Base-by-base conservation (phyloP, 2,113 vertebrate species). In the Limnothrissa miodon region DNA sequence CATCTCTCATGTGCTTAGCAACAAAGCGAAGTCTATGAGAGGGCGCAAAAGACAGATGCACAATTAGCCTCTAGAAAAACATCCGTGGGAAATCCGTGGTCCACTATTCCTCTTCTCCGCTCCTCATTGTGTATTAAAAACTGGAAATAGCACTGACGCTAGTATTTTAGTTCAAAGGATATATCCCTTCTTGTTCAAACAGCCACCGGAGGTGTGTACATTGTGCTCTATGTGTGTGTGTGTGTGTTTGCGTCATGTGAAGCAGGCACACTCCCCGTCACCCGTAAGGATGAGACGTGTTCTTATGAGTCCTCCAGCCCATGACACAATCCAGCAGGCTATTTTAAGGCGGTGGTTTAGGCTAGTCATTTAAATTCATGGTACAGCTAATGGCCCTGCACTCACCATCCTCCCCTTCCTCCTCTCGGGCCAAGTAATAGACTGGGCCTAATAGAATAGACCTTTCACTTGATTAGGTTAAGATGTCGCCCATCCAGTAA, bases 381-480 rank as follows among this genome's bases (percentile, higher is more conserved):
- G 2, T 29, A 62, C 74, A 80, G 79, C 56, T 85, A 82, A 88
- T 81, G 70, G 82, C 59, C 39, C 82, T 80, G 62, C 66, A 33
- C 9, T 9, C 56, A 62, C n/a, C 56, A 2, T 5, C 56, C 1
- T n/a, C n/a, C 56, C 7, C n/a, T 25, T 23, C 42, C 36, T 78
- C 83, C 59, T 36, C 25, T 56, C 48, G 33, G 79, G 78, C 62
- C 53, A 84, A 86, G 78, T 78, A 85, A 83, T 39, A 84, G 82
- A 48, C 46, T 74, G 29, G 15, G 42, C 70, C 70, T 89, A 87
- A 88, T 88, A 85, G 85, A 90, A 87, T 78, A 87, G 82, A 87
- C 85, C 86, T 90, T 88, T 88, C 45, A 4, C 13, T 0, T 87
- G 86, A 88, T 86, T 86, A 36, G 59, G 84, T 87, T 87, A 87